Base-by-base conservation (phyloP, 2,888 invertebrate genomes). In the Tineola bisselliella region DNA sequence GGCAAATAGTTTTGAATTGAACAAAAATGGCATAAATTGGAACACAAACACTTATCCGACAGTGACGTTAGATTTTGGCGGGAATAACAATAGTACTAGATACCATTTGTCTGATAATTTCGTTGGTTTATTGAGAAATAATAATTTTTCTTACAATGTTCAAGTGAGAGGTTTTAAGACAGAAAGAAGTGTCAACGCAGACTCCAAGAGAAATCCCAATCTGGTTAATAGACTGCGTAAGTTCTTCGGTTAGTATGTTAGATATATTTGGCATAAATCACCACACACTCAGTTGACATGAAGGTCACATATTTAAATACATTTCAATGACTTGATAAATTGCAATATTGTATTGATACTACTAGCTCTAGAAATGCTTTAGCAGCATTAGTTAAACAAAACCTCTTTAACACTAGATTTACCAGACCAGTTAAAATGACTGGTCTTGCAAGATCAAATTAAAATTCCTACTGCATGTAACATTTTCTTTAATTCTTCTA, bases 111-210 rank as follows among this genome's bases (percentile, higher is more conserved):
- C 81, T 10, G 71, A 80, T 44, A 79, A 81, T 64, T 79, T 83
- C 63, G 59, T 74, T 1, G 74, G 79, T 2, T 67, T 77, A 1
- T 69, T 87, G 3, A 65, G 74, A 0, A 64, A 69, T 15, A 70
- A 66, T 63, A 68, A 66, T 0, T 80, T 81, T 68, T 69, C 72
- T 43, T 81, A 76, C 63, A 71, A 73, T 33, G 73, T 90, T 17
- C 92, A 92, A 75, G 86, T 90, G 15, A 89, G 95, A 60, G 90
- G 90, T 43, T 96, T 96, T 75, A 95, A 95, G 81, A 95, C 95
- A 0, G 91, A 93, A 66, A 87, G 94, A 61, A 90, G 89, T 64
- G 86, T 92, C 30, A 88, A 90, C 65, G 90, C 93, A 0, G 94
- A 94, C 68, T 72, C 89, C 59, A 88, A 90, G 66, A 82, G 94